phyloP scores from a whole-genome alignment of 1,140 invertebrate species.

The Pachypeltis micranthus region DNA sequence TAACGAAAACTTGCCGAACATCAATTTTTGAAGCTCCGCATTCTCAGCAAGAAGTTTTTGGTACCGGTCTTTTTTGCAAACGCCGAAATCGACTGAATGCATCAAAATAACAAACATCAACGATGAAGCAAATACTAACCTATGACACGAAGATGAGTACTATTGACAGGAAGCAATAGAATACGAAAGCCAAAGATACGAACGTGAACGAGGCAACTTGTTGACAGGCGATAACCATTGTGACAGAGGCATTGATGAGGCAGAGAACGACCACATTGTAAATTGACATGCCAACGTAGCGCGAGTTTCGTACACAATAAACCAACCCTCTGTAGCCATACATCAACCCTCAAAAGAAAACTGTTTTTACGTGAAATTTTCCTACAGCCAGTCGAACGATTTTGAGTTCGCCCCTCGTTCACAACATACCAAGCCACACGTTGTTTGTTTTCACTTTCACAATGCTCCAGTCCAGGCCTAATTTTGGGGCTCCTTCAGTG shows the following conservation, averaged over 20 bases:
- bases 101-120: too few relatives aligned
- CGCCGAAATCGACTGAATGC: slow-evolving; percentile 71
- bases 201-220: slow-evolving; percentile 96
- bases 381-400: too few relatives aligned
- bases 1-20: slow-evolving; percentile 73
- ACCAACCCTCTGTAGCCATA: slow-evolving; percentile 95
- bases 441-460: slow-evolving; percentile 85
- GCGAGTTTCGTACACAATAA: slow-evolving; percentile 86
- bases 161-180: slow-evolving; percentile 92
- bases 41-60: slow-evolving; percentile 90
- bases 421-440: slow-evolving; percentile 80
- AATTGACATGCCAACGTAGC: slow-evolving; percentile 97
- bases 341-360: slow-evolving; percentile 56
- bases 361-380: background rate
- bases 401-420: too few relatives aligned
- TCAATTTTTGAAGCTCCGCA: slow-evolving; percentile 88
- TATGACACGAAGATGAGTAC: slow-evolving; percentile 93
- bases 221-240: slow-evolving; percentile 90
- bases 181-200: slow-evolving; percentile 85
- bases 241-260: slow-evolving; percentile 92
- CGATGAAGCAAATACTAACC: slow-evolving; percentile 38
- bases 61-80: slow-evolving; percentile 86
- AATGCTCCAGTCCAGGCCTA: slow-evolving; percentile 87
- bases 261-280: slow-evolving; percentile 98
- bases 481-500: slow-evolving; percentile 80